Evolutionary conservation across 2,797 vertebrate genomes (phyloP).

Genomic region (Coendou prehensilis): DNA sequence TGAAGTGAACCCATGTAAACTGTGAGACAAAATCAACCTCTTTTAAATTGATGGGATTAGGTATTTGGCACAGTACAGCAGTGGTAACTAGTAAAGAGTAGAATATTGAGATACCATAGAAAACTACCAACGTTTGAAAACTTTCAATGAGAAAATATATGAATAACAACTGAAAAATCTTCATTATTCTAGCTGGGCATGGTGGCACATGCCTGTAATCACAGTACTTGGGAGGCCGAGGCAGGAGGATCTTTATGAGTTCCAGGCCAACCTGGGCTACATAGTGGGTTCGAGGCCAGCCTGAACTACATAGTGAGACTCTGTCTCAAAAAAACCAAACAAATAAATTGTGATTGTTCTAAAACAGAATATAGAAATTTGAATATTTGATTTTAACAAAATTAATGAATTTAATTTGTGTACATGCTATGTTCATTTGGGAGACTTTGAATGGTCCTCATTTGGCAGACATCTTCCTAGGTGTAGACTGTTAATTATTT

Average conservation of each 20-base stretch:
- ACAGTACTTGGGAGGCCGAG: background rate
- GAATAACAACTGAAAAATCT: background rate
- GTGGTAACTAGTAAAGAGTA: background rate
- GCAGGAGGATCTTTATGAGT: background rate
- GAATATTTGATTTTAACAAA: background rate
- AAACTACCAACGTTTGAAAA: background rate
- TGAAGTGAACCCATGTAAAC: background rate
- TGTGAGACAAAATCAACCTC: background rate
- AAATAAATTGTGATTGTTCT: background rate
- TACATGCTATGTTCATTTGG: background rate
- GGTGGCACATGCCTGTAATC: background rate
- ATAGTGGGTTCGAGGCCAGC: background rate
- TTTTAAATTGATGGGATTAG: background rate
- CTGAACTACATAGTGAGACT: background rate
- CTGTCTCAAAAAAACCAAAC: background rate
- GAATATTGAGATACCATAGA: rapidly evolving
- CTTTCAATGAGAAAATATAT: background rate
- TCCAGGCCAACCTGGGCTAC: no score
- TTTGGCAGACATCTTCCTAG: background rate
- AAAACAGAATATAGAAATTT: background rate
- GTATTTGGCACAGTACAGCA: background rate
- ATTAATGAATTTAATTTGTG: background rate
- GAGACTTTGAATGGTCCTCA: background rate
- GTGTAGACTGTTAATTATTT: background rate
- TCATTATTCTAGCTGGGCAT: background rate